Conservation (phyloP, 1,140 invertebrate genomes). For the Heliconius congener region DNA sequence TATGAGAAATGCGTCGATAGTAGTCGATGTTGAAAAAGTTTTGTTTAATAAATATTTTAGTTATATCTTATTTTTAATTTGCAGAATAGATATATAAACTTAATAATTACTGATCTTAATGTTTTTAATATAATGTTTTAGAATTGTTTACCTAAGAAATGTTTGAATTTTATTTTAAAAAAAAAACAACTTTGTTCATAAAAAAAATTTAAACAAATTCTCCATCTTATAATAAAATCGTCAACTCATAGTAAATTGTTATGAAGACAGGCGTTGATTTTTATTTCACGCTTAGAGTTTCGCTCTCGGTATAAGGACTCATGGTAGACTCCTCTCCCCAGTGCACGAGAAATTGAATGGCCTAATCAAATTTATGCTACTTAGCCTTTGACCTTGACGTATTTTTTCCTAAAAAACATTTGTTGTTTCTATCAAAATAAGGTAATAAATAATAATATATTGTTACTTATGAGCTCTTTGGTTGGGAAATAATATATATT, state of each 20-base stretch:
- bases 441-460: conserved; percentile 7
- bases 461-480: background rate
- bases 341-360: conserved; percentile 31
- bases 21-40: too few relatives aligned
- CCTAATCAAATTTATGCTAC: conserved; percentile 30
- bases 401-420: background rate
- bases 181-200: background rate
- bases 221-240: background rate
- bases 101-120: too few relatives aligned
- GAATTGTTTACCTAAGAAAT: too few relatives aligned
- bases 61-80: too few relatives aligned
- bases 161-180: too few relatives aligned
- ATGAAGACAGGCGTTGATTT: conserved; percentile 20
- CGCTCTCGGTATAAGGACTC: conserved; percentile 18
- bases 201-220: background rate
- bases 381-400: conserved; percentile 13
- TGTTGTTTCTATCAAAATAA: conserved; percentile 13
- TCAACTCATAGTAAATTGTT: conserved; percentile 3
- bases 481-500: background rate
- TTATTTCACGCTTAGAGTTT: conserved; percentile 28
- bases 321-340: conserved; percentile 19
- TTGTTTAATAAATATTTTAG: too few relatives aligned
- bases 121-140: too few relatives aligned
- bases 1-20: background rate
- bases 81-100: too few relatives aligned